Evolutionary conservation across 2,797 vertebrate species (phyloP), one percentile per base, ranked within the genome.

Genomic region (Petrocephalus sullivani): DNA sequence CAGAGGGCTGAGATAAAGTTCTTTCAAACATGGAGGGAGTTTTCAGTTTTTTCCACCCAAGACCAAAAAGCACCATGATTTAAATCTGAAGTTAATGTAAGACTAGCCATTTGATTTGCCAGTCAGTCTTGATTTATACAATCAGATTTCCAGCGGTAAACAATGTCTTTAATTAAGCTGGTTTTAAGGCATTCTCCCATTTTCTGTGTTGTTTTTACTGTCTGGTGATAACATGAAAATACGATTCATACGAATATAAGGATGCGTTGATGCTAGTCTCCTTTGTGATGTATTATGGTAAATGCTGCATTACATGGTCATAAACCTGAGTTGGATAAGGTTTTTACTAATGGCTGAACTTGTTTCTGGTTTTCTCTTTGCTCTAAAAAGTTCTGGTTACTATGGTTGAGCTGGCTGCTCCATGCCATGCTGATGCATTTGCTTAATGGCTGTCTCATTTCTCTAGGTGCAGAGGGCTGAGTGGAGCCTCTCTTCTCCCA

Each of bases 401-500:
- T 19, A 81, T 2, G 41, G n/a, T 81, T 49, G 41, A 81, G n/a
- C 0, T 7, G 16, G 3, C 7, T 78, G 71, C 3, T 78, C 19
- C 71, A n/a, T 49, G 71, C 37, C 71, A 46, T 78, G 64, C 64
- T 37, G 64, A 3, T 71, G 16, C 37, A 46, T n/a, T 46, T 78
- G 37, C 6, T 8, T 8, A 51, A n/a, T 82, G 41, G 56, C 78
- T 49, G 41, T 16, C 37, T 12, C 84, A 3, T 85, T 89, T 82
- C 53, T 84, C 58, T 83, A 91, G 91, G 88, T 56, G 37, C 75
- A 41, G 82, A 61, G 67, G 64, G 82, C 56, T 86, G 23, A 86
- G 82, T 78, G 53, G 21, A 78, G 33, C 53, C 87, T 88, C 46
- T 75, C 89, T 78, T 90, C 90, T 51, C 87, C 91, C 94, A 98